Evolutionary conservation across 2,888 invertebrate species (phyloP).

Genomic region (Apamea sordens): DNA sequence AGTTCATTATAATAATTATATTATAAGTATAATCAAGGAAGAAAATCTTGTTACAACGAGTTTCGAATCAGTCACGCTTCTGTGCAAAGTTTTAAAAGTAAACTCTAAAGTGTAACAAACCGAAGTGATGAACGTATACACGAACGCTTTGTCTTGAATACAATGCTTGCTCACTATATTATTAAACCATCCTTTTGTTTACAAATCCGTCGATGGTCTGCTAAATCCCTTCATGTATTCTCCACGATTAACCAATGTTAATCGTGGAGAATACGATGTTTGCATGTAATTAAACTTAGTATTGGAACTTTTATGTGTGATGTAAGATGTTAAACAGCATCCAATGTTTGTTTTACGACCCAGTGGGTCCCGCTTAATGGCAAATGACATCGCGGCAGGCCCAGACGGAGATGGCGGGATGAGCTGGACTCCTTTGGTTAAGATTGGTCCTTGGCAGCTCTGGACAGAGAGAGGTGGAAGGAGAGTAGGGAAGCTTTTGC

Average conservation of each 20-base stretch:
- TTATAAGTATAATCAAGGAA: constrained; percentile 48
- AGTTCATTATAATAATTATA: constrained; percentile 21
- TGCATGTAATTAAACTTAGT: constrained; percentile 49
- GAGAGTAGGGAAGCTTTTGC: too few species aligned
- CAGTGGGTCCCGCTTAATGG: too few species aligned
- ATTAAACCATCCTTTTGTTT: background rate
- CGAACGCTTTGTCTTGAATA: constrained; percentile 23
- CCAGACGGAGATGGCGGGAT: too few species aligned
- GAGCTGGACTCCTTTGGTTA: too few species aligned
- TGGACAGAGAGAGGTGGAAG: too few species aligned
- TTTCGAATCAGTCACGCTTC: constrained; percentile 60
- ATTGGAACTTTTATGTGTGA: constrained; percentile 24
- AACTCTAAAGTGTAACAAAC: constrained; percentile 50
- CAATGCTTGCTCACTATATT: constrained; percentile 28
- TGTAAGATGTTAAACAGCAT: constrained; percentile 19
- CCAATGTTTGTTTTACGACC: constrained; percentile 5
- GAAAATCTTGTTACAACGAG: constrained; percentile 60
- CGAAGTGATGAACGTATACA: constrained; percentile 6
- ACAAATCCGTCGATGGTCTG: background rate
- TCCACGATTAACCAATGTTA: too few species aligned
- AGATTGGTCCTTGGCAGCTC: too few species aligned
- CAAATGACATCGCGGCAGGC: too few species aligned
- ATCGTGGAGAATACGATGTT: constrained; percentile 32
- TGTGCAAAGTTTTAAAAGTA: constrained; percentile 58
- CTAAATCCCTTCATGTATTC: background rate